Percentiles rank a stretch among this genome's conserved stretches.
Evolutionary conservation across 1,140 invertebrate genomes (phyloP).

Genomic region (Pectinophora gossypiella): DNA sequence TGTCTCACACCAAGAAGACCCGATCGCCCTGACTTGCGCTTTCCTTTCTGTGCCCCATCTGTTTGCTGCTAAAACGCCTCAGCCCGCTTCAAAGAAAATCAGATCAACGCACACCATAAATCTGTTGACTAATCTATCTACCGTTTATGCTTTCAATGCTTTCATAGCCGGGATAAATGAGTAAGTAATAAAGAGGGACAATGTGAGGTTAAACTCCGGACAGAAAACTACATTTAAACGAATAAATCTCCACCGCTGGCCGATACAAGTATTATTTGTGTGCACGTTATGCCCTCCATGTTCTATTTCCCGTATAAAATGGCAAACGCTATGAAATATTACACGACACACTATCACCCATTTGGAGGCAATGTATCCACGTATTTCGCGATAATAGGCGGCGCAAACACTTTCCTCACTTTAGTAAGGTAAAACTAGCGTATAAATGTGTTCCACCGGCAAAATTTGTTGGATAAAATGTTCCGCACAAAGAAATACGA

Average conservation of each 20-base stretch:
- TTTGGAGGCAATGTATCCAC: constrained; percentile 16
- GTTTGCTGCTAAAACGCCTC: constrained; percentile 15
- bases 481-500: neutral
- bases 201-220: too few relatives aligned
- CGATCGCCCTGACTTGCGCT: constrained; percentile 13
- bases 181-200: too few relatives aligned
- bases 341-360: constrained; percentile 17
- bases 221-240: too few relatives aligned
- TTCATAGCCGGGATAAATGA: neutral
- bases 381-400: constrained; percentile 8
- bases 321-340: neutral
- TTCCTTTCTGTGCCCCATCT: constrained; percentile 15
- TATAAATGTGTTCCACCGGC: neutral
- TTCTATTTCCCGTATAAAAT: too few relatives aligned
- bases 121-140: constrained; percentile 18
- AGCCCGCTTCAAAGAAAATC: constrained; percentile 10
- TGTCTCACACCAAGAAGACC: neutral
- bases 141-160: constrained; percentile 14
- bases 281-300: neutral
- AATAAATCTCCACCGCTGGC: neutral
- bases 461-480: neutral
- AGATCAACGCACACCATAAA: constrained; percentile 16
- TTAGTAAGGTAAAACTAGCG: neutral
- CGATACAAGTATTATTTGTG: neutral
- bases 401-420: constrained; percentile 9